These are phyloP conservation scores for Cremastobaeus sp. DNA, from an alignment of 2,888 invertebrate genomes.

Conservation along the genomic window DNA sequence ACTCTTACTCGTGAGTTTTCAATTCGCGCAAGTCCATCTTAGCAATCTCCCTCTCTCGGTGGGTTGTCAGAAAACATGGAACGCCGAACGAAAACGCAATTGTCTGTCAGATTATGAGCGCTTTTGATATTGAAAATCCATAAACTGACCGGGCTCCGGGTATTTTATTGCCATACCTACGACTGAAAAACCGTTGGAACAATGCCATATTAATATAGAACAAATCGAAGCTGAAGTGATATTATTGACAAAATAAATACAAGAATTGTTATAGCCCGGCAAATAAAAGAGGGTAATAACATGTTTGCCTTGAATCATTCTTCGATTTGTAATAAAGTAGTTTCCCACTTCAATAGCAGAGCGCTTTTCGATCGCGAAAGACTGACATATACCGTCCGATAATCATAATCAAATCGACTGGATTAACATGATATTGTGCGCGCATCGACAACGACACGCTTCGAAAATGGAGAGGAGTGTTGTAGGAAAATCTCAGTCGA, in stretches of 20 bases:
- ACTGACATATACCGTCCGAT: too few species aligned
- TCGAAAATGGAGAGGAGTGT: constrained; percentile 7
- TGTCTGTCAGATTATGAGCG: constrained; percentile 10
- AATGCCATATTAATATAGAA: constrained; percentile 39
- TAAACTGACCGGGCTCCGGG: constrained; percentile 2
- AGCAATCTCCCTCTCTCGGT: too few species aligned
- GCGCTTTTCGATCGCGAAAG: too few species aligned
- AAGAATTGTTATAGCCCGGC: constrained; percentile 24
- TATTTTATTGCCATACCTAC: constrained; percentile 24
- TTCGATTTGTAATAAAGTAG: too few species aligned
- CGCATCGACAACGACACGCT: too few species aligned
- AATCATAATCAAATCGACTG: too few species aligned
- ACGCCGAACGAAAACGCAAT: not conserved
- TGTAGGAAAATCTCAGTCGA: constrained; percentile 14
- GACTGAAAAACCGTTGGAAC: constrained; percentile 33
- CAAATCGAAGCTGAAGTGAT: constrained; percentile 37
- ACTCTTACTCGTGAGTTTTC: too few species aligned
- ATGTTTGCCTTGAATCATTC: constrained; percentile 18
- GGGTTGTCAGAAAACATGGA: too few species aligned
- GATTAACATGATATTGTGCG: too few species aligned
- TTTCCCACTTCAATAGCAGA: too few species aligned
- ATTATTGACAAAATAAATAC: constrained; percentile 39
- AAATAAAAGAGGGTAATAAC: constrained; percentile 29
- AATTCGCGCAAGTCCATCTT: too few species aligned
- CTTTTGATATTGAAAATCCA: constrained; percentile 29